These are phyloP conservation scores for Perca schrenkii DNA, from an alignment of 2,113 vertebrate genomes.

Conservation along the genomic window DNA sequence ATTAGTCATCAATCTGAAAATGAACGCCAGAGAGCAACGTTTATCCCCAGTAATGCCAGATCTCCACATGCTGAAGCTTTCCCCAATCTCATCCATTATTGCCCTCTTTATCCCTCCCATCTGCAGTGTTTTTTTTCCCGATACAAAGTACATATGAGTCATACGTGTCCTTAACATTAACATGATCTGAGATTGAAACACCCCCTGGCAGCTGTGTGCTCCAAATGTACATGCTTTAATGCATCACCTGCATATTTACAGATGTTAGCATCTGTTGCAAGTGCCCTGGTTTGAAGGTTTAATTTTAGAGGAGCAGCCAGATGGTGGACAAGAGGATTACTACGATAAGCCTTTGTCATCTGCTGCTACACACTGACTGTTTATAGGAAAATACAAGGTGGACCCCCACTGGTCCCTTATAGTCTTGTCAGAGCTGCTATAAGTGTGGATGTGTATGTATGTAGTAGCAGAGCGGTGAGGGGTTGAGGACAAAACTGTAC, in stretches of 20 bases:
- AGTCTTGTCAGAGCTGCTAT: conserved; percentile 21
- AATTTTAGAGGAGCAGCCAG: conserved; percentile 82
- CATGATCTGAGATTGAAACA: conserved; percentile 46
- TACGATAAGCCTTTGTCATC: conserved; percentile 84
- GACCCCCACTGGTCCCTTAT: conserved; percentile 26
- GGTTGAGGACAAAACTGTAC: not conserved
- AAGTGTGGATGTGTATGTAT: not conserved
- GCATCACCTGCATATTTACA: conserved; percentile 78
- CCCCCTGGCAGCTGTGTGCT: conserved; percentile 28
- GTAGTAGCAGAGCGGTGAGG: not conserved
- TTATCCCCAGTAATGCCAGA: conserved; percentile 62
- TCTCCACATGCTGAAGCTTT: conserved; percentile 49
- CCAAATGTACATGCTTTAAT: conserved; percentile 54
- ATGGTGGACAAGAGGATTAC: conserved; percentile 86
- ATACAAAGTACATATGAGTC: conserved; percentile 21
- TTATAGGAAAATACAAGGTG: conserved; percentile 68
- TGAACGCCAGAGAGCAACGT: conserved; percentile 51
- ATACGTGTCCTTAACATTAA: conserved; percentile 20
- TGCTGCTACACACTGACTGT: conserved; percentile 71
- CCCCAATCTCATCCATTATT: conserved; percentile 58
- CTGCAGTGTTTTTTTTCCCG: conserved; percentile 17
- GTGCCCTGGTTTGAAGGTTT: conserved; percentile 78
- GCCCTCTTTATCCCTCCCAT: conserved; percentile 62
- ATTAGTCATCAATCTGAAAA: conserved; percentile 70
- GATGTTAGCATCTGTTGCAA: conserved; percentile 82